These are phyloP conservation scores for Apotomis capreana DNA, from an alignment of 2,888 invertebrate species.

Conservation along the genomic window DNA sequence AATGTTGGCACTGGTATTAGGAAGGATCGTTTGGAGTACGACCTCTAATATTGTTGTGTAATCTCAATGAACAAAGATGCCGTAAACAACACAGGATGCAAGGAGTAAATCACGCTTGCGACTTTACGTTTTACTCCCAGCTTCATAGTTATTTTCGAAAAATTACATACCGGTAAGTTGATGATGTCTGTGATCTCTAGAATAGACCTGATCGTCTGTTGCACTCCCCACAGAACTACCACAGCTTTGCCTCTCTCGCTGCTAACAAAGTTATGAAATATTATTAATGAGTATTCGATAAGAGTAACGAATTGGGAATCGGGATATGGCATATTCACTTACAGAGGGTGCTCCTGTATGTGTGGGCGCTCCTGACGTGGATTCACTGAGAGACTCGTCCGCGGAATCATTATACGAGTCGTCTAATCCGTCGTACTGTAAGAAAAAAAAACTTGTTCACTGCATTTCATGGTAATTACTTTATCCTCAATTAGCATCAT, in stretches of 20 bases:
- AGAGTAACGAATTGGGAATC: not conserved
- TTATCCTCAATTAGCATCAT: too few species aligned
- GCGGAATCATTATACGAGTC: slow-evolving; percentile 86
- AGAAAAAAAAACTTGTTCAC: slow-evolving; percentile 28
- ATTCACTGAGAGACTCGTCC: slow-evolving; percentile 82
- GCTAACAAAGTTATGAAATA: slow-evolving; percentile 43
- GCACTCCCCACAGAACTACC: slow-evolving; percentile 77
- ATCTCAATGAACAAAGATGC: not conserved
- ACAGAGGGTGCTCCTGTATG: slow-evolving; percentile 65
- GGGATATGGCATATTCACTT: slow-evolving; percentile 48
- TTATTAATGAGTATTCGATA: not conserved
- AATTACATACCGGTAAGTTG: slow-evolving; percentile 67
- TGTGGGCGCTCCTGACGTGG: slow-evolving; percentile 81
- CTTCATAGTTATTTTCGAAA: not conserved
- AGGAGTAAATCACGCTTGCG: slow-evolving; percentile 9
- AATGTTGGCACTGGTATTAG: slow-evolving; percentile 6
- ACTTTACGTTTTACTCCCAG: slow-evolving; percentile 9
- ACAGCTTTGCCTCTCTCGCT: slow-evolving; percentile 77
- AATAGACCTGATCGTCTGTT: slow-evolving; percentile 73
- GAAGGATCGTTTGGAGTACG: not conserved
- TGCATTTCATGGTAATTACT: too few species aligned
- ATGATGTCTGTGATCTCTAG: slow-evolving; percentile 71
- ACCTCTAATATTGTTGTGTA: slow-evolving; percentile 1
- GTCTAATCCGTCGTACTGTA: slow-evolving; percentile 89
- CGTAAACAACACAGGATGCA: slow-evolving; percentile 6